Evolutionary conservation across 2,113 vertebrate species (phyloP).

Genomic region (Boulengeromyrus knoepffleri): DNA sequence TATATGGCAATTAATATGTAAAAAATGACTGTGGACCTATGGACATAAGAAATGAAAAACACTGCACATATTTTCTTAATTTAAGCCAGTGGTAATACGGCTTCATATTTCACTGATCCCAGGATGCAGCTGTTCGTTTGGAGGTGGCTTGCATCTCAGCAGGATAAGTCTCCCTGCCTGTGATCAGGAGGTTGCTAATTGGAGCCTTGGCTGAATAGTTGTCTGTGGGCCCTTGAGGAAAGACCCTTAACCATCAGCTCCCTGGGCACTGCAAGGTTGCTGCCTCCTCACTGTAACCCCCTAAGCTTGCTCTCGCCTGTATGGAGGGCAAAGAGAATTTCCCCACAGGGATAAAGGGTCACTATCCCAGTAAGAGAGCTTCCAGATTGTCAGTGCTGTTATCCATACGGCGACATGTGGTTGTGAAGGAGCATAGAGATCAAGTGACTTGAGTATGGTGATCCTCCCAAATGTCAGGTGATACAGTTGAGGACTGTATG

Average conservation of each 20-base stretch:
- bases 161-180: not conserved
- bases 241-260: not conserved
- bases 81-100: not conserved
- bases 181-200: not conserved
- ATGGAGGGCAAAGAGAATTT: not conserved
- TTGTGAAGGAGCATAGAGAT: not conserved
- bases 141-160: not conserved
- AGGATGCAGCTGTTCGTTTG: not conserved
- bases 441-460: not conserved
- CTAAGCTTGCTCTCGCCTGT: not conserved
- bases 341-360: not conserved
- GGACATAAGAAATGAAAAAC: not conserved
- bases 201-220: not conserved
- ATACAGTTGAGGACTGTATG: not conserved
- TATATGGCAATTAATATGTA: not conserved
- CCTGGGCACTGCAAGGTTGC: not conserved
- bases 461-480: not conserved
- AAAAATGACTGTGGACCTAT: not conserved
- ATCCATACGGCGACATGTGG: not conserved
- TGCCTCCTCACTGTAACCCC: not conserved
- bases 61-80: not conserved
- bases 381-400: not conserved
- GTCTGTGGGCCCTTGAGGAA: not conserved
- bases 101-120: not conserved
- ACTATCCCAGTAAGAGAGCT: not conserved